These are phyloP conservation scores for Leucoraja ocellata DNA, from an alignment of 2,797 vertebrate genomes.

Conservation along the genomic window DNA sequence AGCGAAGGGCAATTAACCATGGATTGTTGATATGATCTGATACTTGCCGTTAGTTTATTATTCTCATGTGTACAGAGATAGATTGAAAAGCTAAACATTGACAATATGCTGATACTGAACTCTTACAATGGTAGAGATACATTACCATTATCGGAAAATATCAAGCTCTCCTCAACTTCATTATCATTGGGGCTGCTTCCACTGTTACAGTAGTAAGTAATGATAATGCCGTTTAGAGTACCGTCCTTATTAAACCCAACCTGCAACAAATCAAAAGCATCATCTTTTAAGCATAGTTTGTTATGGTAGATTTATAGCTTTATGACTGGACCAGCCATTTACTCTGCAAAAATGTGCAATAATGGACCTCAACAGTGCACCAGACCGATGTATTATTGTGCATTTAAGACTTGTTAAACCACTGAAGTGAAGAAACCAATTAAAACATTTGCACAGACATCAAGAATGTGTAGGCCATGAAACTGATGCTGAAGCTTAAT, in stretches of 20 bases:
- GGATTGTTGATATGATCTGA: not conserved
- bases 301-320: not conserved
- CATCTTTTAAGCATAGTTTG: not conserved
- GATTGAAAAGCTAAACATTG: not conserved
- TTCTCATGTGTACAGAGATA: too few relatives aligned
- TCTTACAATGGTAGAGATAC: not conserved
- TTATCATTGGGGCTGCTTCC: constrained; percentile 32
- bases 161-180: not conserved
- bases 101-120: not conserved
- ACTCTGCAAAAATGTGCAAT: not conserved
- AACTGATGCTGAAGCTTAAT: not conserved
- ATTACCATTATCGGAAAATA: constrained; percentile 39
- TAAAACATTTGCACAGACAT: not conserved
- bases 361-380: not conserved
- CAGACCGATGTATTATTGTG: not conserved
- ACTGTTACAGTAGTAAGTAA: constrained; percentile 38
- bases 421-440: not conserved
- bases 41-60: not conserved
- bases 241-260: constrained; percentile 38
- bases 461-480: not conserved
- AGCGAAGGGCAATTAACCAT: too few relatives aligned
- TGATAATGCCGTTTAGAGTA: constrained; percentile 33
- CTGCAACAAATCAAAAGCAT: constrained; percentile 22
- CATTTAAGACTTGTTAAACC: not conserved
- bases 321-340: not conserved